A percentile compares a stretch with the other conserved stretches of the same genome.
Conservation (phyloP, 2,797 vertebrate species). For the Acrossocheilus fasciatus region DNA sequence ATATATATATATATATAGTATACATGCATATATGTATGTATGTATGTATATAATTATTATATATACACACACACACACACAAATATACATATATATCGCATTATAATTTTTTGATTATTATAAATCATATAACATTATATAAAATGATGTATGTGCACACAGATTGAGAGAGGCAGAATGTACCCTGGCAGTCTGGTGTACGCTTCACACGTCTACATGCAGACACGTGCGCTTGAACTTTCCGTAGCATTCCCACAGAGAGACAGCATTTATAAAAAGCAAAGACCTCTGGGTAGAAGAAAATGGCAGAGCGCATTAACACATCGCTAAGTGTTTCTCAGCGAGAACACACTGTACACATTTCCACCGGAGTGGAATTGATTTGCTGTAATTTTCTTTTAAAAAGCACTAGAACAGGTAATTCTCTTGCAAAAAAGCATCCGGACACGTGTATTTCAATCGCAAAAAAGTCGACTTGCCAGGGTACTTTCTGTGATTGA, state of each 20-base stretch:
- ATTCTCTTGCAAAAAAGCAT: neutral
- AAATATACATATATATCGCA: neutral
- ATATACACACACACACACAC: neutral
- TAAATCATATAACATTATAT: neutral
- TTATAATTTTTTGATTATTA: neutral
- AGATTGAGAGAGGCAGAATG: neutral
- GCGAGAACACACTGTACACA: conserved; percentile 12
- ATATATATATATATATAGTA: too few relatives aligned
- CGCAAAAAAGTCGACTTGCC: neutral
- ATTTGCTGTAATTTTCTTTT: neutral
- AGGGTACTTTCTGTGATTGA: neutral
- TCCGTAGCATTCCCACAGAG: conserved; percentile 72
- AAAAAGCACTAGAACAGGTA: neutral
- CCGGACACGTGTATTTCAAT: neutral
- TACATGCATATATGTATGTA: too few relatives aligned
- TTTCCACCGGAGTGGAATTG: conserved; percentile 1
- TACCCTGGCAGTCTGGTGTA: conserved; percentile 23
- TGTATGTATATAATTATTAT: too few relatives aligned
- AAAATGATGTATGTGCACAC: neutral
- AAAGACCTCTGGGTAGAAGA: neutral
- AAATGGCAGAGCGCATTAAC: conserved; percentile 29
- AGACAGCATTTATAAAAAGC: conserved; percentile 66
- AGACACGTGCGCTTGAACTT: conserved; percentile 72
- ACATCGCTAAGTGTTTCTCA: conserved; percentile 12
- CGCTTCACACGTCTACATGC: conserved; percentile 53